Conservation (phyloP, 2,888 invertebrate species). For the Cetonia aurata region DNA sequence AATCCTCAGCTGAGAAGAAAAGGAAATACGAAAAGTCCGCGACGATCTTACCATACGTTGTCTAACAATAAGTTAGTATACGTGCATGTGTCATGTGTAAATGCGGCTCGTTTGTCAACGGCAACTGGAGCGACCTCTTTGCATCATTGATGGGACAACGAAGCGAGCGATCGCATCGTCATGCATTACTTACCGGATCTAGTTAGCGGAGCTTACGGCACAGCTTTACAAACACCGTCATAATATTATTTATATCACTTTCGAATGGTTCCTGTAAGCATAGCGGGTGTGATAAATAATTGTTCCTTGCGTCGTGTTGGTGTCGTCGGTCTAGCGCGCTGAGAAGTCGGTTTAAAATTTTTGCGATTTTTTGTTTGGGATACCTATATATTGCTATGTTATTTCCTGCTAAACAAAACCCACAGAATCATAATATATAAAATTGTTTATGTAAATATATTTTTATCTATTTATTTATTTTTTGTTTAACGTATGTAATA, state of each 20-base stretch:
- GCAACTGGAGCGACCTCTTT: slow-evolving; percentile 56
- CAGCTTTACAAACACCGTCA: slow-evolving; percentile 52
- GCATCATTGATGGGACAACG: slow-evolving; percentile 65
- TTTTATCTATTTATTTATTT: too few species aligned
- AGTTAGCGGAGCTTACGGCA: slow-evolving; percentile 60
- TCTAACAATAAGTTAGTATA: slow-evolving; percentile 14
- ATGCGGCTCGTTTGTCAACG: slow-evolving; percentile 56
- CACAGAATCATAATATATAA: too few species aligned
- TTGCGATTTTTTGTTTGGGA: too few species aligned
- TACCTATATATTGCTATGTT: too few species aligned
- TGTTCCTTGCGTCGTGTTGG: slow-evolving; percentile 10
- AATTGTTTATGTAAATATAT: too few species aligned
- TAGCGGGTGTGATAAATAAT: slow-evolving; percentile 36
- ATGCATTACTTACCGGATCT: slow-evolving; percentile 65
- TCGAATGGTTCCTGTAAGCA: slow-evolving; percentile 36
- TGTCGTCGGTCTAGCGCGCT: neutral
- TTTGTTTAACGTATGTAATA: too few species aligned
- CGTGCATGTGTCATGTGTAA: slow-evolving; percentile 44
- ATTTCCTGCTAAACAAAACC: too few species aligned
- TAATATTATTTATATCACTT: slow-evolving; percentile 37
- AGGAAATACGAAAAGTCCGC: too few species aligned
- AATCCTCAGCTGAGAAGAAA: too few species aligned
- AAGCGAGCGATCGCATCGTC: slow-evolving; percentile 62
- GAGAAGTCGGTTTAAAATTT: too few species aligned
- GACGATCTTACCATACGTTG: too few species aligned